Base-by-base conservation (phyloP, 2,113 vertebrate genomes). In the Seriola rivoliana region DNA sequence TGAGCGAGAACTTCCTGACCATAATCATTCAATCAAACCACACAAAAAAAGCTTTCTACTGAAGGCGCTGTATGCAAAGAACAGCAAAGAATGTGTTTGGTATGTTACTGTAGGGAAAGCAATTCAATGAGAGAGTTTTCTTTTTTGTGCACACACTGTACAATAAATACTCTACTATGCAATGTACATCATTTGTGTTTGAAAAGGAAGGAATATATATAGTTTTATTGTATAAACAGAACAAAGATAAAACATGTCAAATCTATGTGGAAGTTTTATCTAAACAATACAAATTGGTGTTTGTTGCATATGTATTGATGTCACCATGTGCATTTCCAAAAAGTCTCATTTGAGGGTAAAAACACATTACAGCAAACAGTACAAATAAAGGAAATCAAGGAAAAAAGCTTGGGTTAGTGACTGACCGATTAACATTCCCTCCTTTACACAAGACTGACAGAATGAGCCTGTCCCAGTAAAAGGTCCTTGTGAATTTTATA, bases 1-100 rank as follows among this genome's bases (percentile, higher is more conserved):
- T 89, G 85, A 44, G 55, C 62, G 14, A 70, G 90, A 89, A 89
- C 86, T 86, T 79, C 42, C 74, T 82, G 91, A 81, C 89, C 81
- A 68, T 84, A 86, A 86, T 90, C 89, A 85, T 72, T 90, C 82
- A 89, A 92, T 92, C 91, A 92, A 86, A 90, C 36, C 82, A 50
- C 78, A 78, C 60, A 80, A 81, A 80, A 59, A 89, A 69, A 44
- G 59, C n/a, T 36, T 84, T 84, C 58, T 55, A 66, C 55, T 48
- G 68, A 76, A 83, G 67, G 81, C 54, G 66, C 78, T 73, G 59
- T 87, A 90, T 87, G 88, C 80, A 89, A 85, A 87, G 75, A 89
- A 52, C 25, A 81, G 50, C n/a, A 57, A 63, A 46, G 58, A 68
- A 80, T 63, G 82, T 84, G 90, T 21, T 72, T 34, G 52, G 84